Evolutionary conservation across 2,113 vertebrate genomes (phyloP).

Genomic region (Jaculus jaculus): DNA sequence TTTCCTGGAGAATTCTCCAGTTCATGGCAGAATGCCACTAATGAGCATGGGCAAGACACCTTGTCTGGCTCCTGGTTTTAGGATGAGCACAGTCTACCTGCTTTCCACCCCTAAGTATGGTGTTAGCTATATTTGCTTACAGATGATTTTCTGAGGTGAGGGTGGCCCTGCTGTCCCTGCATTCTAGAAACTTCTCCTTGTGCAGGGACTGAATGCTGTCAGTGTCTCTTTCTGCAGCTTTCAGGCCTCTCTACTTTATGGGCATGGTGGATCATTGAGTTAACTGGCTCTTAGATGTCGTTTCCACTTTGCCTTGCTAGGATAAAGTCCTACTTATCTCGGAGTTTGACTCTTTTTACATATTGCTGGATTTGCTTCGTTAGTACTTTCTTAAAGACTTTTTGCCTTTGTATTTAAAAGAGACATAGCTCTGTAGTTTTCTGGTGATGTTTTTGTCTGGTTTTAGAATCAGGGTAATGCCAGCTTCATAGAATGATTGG

Average conservation of each 20-base stretch:
- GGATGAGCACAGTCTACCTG: too few relatives aligned
- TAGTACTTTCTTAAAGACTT: not conserved
- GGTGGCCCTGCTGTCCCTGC: not conserved
- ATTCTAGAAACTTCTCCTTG: not conserved
- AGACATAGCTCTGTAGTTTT: too few relatives aligned
- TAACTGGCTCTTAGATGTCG: not conserved
- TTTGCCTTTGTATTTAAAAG: not conserved
- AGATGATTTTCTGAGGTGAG: rapidly evolving
- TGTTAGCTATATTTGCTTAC: not conserved
- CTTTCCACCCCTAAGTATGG: too few relatives aligned
- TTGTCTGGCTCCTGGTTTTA: not conserved
- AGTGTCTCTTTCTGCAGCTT: not conserved
- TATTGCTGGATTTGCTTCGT: too few relatives aligned
- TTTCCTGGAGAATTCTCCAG: not conserved
- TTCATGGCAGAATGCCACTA: too few relatives aligned
- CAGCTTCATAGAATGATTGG: not conserved
- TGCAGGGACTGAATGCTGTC: not conserved
- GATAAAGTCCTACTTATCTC: not conserved
- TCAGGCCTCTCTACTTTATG: not conserved
- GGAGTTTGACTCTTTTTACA: not conserved
- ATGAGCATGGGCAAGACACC: rapidly evolving
- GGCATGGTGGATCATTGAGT: not conserved
- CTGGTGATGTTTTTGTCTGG: not conserved
- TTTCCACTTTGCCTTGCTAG: not conserved
- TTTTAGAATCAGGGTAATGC: not conserved